Percentiles rank a stretch among this genome's conserved stretches.
phyloP scores from a whole-genome alignment of 2,888 invertebrate genomes.

The Ophonus ardosiacus region DNA sequence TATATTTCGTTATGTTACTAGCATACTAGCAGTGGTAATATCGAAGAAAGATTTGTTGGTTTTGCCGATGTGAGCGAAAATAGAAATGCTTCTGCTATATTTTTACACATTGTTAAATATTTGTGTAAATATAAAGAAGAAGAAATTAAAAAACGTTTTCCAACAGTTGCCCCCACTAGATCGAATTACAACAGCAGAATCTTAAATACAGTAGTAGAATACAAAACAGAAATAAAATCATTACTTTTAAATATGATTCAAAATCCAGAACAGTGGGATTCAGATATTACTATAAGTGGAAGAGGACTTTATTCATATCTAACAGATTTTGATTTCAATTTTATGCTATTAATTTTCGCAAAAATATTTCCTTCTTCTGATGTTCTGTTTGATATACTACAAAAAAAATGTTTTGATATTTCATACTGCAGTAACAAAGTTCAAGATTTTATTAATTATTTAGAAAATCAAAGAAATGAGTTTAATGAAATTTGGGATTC shows the following conservation, averaged over 20 bases:
- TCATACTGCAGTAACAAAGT: conserved; percentile 8
- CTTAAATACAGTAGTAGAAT: conserved; percentile 65
- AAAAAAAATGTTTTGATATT: conserved; percentile 20
- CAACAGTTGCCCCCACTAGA: conserved; percentile 64
- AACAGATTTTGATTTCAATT: conserved; percentile 42
- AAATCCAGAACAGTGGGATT: conserved; percentile 60
- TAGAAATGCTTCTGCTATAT: conserved; percentile 67
- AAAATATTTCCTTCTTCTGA: conserved; percentile 57
- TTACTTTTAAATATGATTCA: conserved; percentile 65
- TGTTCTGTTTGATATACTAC: conserved; percentile 9
- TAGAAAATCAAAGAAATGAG: background rate
- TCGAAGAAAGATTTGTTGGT: conserved; percentile 68
- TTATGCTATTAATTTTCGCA: conserved; percentile 36
- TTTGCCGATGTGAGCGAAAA: conserved; percentile 69
- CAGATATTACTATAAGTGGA: conserved; percentile 43
- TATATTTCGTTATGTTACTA: conserved; percentile 63
- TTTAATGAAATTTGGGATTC: background rate
- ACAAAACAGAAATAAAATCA: conserved; percentile 61
- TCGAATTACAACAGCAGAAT: conserved; percentile 66
- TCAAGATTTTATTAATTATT: background rate
- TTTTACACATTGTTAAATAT: conserved; percentile 65
- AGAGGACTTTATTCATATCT: conserved; percentile 31
- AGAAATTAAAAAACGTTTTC: conserved; percentile 63
- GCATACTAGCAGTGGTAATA: no score
- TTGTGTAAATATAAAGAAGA: conserved; percentile 66